Evolutionary conservation across 2,113 vertebrate species (phyloP).

Genomic region (Sphyrna mokarran): DNA sequence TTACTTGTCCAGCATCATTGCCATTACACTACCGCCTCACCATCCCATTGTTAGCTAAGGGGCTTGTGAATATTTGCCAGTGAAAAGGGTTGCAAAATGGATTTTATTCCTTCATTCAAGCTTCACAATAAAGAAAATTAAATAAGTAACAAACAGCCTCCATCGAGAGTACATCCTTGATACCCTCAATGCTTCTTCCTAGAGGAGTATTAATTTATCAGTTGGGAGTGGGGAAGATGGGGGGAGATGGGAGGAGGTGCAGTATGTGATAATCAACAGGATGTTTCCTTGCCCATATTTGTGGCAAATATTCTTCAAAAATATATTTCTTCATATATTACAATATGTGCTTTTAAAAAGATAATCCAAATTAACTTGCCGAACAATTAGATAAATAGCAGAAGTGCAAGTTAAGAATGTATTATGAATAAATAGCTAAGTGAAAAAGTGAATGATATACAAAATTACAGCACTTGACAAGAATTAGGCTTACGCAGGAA

Average conservation of each 20-base stretch:
- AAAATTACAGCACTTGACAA: not conserved
- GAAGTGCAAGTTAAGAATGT: not conserved
- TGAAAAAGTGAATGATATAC: not conserved
- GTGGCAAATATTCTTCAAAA: not conserved
- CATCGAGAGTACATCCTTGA: too few species aligned
- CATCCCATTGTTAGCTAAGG: not conserved
- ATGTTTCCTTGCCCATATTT: not conserved
- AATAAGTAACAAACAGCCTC: not conserved
- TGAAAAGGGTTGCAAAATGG: not conserved
- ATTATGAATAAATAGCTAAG: not conserved
- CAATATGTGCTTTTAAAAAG: not conserved
- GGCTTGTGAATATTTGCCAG: not conserved
- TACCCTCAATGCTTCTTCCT: too few species aligned
- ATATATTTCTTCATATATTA: not conserved
- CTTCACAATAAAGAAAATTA: not conserved
- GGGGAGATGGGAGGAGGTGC: too few species aligned
- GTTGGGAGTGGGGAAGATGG: too few species aligned
- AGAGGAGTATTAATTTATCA: too few species aligned
- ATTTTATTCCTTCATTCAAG: not conserved
- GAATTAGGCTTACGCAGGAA: not conserved
- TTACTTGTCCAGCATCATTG: too few species aligned
- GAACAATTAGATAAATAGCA: not conserved
- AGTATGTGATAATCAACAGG: too few species aligned
- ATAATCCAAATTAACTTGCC: not conserved
- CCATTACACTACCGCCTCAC: too few species aligned